Base-by-base conservation (phyloP, 2,113 vertebrate genomes). In the Meleagris gallopavo region DNA sequence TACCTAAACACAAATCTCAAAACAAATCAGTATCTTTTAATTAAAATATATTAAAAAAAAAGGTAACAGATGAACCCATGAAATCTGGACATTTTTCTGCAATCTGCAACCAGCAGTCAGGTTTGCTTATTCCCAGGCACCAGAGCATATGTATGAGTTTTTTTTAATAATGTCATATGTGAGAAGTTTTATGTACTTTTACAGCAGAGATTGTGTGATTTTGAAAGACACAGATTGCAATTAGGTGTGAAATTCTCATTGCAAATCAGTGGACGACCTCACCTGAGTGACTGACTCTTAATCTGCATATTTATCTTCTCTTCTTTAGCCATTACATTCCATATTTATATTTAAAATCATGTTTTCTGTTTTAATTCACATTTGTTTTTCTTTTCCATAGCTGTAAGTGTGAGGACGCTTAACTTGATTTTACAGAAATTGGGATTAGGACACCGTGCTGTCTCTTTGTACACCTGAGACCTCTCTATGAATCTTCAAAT, bases 21-120 rank as follows among this genome's bases (percentile, higher is more conserved):
- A 95, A 91, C 89, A 95, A 85, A 75, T 92, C 83, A 83, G 10
- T 96, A 48, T 27, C 2, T 70, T 92, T 87, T 83, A 48, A 84
- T 94, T 89, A 75, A 86, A 93, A 87, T 16, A n/a, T n/a, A n/a
- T 29, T 71, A 6, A 10, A 95, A 65, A 72, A 94, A 10, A 93
- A 89, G 69, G 11, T 70, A 12, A 20, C 60, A 83, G 83, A 77
- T 52, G 21, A 38, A 52, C 43, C 24, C 1, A 0, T 79, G n/a
- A 27, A 72, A 93, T 46, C 0, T 1, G 50, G n/a, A 57, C 67
- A 7, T 38, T 90, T 80, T 92, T 70, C 32, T 64, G 82, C 81
- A 38, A 92, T n/a, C 24, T 74, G 30, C 46, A 32, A 78, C 32
- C 57, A 85, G 88, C 92, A 74, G 69, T 70, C 19, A 69, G 30